Conservation (phyloP, 2,797 vertebrate genomes). For the Oceanodroma leucorhoa region DNA sequence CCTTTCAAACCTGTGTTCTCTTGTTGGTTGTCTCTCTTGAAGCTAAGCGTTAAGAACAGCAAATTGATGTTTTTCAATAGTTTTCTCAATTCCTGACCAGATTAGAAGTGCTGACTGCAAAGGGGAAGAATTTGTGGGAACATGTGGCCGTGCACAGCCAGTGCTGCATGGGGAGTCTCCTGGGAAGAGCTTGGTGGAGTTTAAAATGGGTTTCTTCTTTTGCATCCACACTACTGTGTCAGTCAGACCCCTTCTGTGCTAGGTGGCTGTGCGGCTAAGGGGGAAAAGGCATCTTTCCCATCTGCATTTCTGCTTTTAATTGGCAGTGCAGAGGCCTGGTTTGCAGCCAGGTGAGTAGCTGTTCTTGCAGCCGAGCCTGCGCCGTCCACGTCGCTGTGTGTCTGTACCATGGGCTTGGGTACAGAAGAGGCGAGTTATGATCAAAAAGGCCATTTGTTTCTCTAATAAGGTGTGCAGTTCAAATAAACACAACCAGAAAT, state of each 20-base stretch:
- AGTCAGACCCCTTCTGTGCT: not conserved
- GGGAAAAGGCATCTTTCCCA: not conserved
- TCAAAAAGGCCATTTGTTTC: conserved; percentile 7
- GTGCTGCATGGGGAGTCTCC: not conserved
- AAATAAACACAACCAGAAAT: not conserved
- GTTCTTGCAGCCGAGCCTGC: accelerated
- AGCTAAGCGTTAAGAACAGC: not conserved
- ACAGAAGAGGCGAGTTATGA: not conserved
- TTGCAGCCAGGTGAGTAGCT: not conserved
- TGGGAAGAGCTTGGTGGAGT: not conserved
- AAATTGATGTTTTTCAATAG: not conserved
- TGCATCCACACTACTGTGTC: accelerated
- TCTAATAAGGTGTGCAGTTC: not conserved
- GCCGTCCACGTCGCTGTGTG: accelerated
- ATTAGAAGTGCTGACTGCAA: not conserved
- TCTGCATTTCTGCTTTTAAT: conserved; percentile 4
- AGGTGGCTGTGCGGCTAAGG: not conserved
- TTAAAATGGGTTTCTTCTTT: not conserved
- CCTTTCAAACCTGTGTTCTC: not conserved
- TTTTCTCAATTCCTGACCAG: not conserved
- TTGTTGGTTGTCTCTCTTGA: not conserved
- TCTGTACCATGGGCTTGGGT: not conserved
- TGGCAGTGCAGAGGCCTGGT: not conserved
- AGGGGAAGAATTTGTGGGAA: not conserved
- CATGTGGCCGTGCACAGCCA: not conserved